Conservation (phyloP, 2,888 invertebrate genomes). For the Tachina fera region DNA sequence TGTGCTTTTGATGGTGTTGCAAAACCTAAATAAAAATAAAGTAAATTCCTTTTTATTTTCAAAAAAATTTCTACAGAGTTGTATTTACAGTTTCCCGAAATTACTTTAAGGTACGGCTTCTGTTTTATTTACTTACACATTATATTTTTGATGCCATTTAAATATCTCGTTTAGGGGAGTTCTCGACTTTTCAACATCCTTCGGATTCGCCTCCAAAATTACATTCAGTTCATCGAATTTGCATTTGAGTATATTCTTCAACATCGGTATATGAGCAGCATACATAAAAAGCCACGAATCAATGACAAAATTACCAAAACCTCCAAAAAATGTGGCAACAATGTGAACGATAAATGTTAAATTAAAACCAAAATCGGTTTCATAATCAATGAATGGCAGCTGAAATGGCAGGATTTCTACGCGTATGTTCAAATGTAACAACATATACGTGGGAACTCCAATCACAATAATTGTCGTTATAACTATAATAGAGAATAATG, state of each 20-base stretch:
- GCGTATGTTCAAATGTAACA: neutral
- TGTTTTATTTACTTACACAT: constrained; percentile 35
- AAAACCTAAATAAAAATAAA: too few relatives aligned
- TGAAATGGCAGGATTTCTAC: constrained; percentile 8
- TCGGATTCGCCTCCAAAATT: constrained; percentile 4
- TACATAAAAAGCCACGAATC: constrained; percentile 41
- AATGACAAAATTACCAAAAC: constrained; percentile 43
- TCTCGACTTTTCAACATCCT: constrained; percentile 2
- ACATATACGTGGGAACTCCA: constrained; percentile 2
- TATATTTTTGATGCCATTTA: constrained; percentile 59
- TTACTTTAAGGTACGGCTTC: too few relatives aligned
- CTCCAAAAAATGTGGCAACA: neutral
- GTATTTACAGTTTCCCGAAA: too few relatives aligned
- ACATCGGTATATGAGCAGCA: constrained; percentile 48
- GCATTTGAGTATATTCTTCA: constrained; percentile 54
- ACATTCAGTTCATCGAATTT: constrained; percentile 52
- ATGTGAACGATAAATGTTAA: constrained; percentile 8
- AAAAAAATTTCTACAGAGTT: too few relatives aligned
- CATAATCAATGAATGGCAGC: constrained; percentile 14
- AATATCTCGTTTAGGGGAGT: constrained; percentile 39
- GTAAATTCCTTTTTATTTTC: too few relatives aligned
- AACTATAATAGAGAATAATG: neutral
- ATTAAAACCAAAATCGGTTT: constrained; percentile 44
- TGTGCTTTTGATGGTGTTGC: neutral
- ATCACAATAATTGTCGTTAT: neutral